Evolutionary conservation across 2,797 vertebrate genomes (phyloP).

Genomic region (Hemibagrus guttatus): DNA sequence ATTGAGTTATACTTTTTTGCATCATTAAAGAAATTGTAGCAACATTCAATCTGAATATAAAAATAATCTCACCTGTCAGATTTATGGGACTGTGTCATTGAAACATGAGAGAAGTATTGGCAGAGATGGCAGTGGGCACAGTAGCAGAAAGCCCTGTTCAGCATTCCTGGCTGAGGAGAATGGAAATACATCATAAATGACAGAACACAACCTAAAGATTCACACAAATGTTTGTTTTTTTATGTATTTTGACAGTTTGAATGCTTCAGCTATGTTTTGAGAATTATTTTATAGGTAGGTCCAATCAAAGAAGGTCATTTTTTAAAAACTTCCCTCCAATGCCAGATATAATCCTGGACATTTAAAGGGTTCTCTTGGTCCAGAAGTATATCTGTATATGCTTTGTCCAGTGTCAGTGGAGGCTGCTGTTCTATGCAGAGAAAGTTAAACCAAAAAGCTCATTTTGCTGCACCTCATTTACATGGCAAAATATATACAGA

Average conservation of each 20-base stretch:
- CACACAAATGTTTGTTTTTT: neutral
- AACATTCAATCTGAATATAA: constrained; percentile 21
- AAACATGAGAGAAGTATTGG: constrained; percentile 38
- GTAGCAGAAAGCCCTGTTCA: constrained; percentile 37
- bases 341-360: neutral
- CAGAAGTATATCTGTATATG: neutral
- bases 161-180: constrained; percentile 30
- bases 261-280: neutral
- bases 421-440: neutral
- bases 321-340: neutral
- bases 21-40: constrained; percentile 15
- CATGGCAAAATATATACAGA: neutral
- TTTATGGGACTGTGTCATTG: constrained; percentile 17
- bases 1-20: neutral
- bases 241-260: neutral
- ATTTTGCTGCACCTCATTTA: neutral
- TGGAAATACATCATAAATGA: constrained; percentile 36
- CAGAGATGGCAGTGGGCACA: constrained; percentile 20
- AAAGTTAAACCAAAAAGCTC: neutral
- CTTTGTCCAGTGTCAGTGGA: neutral
- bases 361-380: neutral
- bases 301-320: neutral
- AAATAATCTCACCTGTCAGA: constrained; percentile 22
- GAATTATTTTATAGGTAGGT: neutral
- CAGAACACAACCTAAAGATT: constrained; percentile 6